Evolutionary conservation across 2,113 vertebrate genomes (phyloP).

Genomic region (Athene cunicularia): DNA sequence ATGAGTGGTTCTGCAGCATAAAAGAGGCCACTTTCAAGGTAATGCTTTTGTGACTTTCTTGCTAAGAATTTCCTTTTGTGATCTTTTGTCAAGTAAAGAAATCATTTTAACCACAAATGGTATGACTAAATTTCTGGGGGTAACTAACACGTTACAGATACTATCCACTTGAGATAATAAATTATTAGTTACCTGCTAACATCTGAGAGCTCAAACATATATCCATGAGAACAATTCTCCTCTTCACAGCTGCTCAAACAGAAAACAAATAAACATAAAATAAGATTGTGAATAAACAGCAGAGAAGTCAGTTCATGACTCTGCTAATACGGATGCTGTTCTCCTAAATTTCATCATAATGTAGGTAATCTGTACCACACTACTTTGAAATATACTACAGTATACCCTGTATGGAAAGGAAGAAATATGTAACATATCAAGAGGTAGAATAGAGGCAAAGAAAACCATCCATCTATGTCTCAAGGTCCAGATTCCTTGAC

Average conservation of each 20-base stretch:
- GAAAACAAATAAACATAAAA: constrained; percentile 20
- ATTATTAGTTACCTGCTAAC: background rate
- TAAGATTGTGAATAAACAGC: background rate
- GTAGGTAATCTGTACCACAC: background rate
- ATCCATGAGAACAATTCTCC: constrained; percentile 1
- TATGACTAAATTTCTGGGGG: background rate
- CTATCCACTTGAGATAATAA: constrained; percentile 1
- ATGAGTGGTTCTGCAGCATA: background rate
- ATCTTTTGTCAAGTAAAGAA: constrained; percentile 11
- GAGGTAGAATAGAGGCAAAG: background rate
- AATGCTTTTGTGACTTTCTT: background rate
- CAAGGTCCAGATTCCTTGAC: background rate
- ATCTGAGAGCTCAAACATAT: constrained; percentile 6
- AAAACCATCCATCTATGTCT: background rate
- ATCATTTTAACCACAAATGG: background rate
- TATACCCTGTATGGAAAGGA: background rate
- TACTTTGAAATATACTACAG: background rate
- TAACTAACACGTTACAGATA: constrained; percentile 19
- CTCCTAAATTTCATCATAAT: background rate
- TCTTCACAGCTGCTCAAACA: constrained; percentile 35
- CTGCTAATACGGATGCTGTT: background rate
- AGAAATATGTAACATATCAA: background rate
- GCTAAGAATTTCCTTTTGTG: background rate
- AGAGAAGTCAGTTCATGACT: background rate
- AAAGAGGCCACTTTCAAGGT: background rate